Conservation (phyloP, 1,140 invertebrate species). For the Drosophila baimaii region DNA sequence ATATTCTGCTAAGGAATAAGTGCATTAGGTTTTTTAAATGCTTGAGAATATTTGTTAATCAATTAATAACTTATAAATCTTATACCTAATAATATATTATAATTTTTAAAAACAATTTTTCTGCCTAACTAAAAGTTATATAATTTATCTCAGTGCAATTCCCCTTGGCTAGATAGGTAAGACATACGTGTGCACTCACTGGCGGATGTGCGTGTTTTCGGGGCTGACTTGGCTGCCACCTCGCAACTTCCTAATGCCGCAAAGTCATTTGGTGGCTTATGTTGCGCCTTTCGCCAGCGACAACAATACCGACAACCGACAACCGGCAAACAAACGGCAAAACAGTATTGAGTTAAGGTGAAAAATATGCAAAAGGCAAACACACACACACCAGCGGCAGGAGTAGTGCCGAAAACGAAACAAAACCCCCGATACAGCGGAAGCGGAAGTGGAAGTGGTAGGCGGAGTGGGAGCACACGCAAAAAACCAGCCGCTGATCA, state of each 20-base stretch:
- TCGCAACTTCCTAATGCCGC: conserved; percentile 66
- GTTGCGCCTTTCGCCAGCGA: conserved; percentile 43
- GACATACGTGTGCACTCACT: conserved; percentile 54
- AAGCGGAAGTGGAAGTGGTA: conserved; percentile 26
- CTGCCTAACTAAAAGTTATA: neutral
- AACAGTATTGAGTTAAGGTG: conserved; percentile 58
- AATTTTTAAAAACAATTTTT: neutral
- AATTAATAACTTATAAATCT: neutral
- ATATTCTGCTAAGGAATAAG: too few species aligned
- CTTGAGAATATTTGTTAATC: neutral
- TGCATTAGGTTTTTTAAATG: neutral
- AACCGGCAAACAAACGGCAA: conserved; percentile 17
- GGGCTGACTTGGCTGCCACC: conserved; percentile 45
- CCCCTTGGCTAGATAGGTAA: conserved; percentile 25
- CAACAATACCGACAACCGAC: conserved; percentile 28
- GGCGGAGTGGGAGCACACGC: conserved; percentile 25
- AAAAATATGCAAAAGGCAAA: conserved; percentile 65
- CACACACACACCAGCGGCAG: neutral
- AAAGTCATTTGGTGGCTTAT: conserved; percentile 78
- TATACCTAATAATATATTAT: neutral
- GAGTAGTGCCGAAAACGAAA: conserved; percentile 43
- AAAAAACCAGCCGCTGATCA: conserved; percentile 52
- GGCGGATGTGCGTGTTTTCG: conserved; percentile 69
- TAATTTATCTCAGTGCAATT: neutral
- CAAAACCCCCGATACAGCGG: conserved; percentile 2